Evolutionary conservation across 1,140 invertebrate species (phyloP), one percentile per base, ranked within the genome.

Genomic region (Drosophila repletoides): DNA sequence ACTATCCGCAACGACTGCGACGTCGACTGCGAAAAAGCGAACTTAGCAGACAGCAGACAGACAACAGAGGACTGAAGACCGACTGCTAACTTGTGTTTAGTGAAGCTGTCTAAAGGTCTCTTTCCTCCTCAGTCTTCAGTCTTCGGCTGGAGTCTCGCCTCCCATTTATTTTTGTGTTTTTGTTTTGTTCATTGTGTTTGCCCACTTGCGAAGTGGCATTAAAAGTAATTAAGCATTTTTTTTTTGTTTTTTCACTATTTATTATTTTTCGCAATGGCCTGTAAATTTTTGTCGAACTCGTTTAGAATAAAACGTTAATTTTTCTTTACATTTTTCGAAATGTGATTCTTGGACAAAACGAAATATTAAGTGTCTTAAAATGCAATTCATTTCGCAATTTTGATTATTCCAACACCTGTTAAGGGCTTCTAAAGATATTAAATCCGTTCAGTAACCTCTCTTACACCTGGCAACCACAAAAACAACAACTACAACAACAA

Each of bases 181-280:
- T 7, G 28, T 3, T 63, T 45, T 41, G 24, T 51, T 34, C 61
- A 36, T 60, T 68, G 68, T 74, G 69, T 60, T 73, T 81, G 43
- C 38, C 52, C 34, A 56, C 52, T 69, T 73, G 49, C 4, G 34
- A 33, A 66, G 33, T 55, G 56, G 26, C 59, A 65, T 61, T 51
- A 77, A 59, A 48, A 51, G 40, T 65, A 83, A 83, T 83, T 77
- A 77, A 73, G 55, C 46, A 41, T 55, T 41, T 41, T 31, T 31
- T 48, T 12, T 43, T 31, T 31, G 29, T 12, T 43, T 14, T 43
- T 5, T 10, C 5, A 26, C n/a, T n/a, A n/a, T n/a, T 53, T 51
- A 58, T 63, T 34, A 43, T 48, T 43, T 84, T 83, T 70, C 48
- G 79, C 60, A 84, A 84, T 51, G 36, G 7, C 15, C 31, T 66